Conservation (phyloP, 2,888 invertebrate genomes). For the Atherix ibis region DNA sequence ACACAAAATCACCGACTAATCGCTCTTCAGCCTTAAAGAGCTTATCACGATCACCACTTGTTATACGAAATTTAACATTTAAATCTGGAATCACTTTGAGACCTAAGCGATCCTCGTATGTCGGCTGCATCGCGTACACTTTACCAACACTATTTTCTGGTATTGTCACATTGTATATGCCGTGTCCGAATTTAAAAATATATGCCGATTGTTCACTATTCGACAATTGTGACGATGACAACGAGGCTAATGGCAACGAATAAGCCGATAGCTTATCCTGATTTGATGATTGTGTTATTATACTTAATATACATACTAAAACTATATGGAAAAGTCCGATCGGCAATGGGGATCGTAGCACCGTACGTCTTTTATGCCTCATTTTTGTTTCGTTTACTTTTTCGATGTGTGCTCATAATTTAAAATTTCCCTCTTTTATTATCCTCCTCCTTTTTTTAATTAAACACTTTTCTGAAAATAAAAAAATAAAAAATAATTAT, state of each 20-base stretch:
- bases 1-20: slow-evolving; percentile 86
- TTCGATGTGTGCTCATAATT: slow-evolving; percentile 3
- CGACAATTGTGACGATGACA: background rate
- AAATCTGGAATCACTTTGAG: slow-evolving; percentile 40
- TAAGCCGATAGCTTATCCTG: slow-evolving; percentile 3
- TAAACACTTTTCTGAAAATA: too few relatives aligned
- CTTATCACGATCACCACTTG: slow-evolving; percentile 72
- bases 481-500: too few relatives aligned
- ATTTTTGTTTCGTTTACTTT: slow-evolving; percentile 12
- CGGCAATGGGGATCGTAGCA: slow-evolving; percentile 13
- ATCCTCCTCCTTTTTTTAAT: too few relatives aligned
- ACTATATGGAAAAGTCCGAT: slow-evolving; percentile 14
- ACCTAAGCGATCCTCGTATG: slow-evolving; percentile 66
- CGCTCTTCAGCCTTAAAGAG: slow-evolving; percentile 87
- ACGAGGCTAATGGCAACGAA: background rate
- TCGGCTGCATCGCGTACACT: slow-evolving; percentile 59
- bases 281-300: slow-evolving; percentile 10
- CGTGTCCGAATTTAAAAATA: slow-evolving; percentile 51
- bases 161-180: slow-evolving; percentile 73
- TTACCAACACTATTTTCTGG: slow-evolving; percentile 85
- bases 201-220: slow-evolving; percentile 12
- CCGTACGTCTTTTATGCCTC: slow-evolving; percentile 13
- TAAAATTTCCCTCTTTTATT: too few relatives aligned
- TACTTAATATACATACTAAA: slow-evolving; percentile 13
- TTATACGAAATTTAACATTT: slow-evolving; percentile 71